Evolutionary conservation across 1,140 invertebrate species (phyloP).

Genomic region (Physella acuta): DNA sequence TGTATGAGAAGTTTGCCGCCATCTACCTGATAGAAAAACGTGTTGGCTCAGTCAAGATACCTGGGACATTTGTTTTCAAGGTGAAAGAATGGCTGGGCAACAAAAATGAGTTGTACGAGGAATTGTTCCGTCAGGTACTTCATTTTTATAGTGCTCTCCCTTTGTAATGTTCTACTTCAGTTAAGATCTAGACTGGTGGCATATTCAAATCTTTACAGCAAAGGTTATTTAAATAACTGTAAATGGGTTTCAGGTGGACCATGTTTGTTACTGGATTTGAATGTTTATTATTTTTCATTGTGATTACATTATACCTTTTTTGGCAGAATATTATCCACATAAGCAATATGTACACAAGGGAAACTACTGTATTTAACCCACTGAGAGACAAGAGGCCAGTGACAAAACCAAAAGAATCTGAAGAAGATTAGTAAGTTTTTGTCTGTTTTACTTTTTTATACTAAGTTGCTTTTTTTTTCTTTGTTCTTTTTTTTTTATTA

Average conservation of each 20-base stretch:
- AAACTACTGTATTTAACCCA: slow-evolving; percentile 59
- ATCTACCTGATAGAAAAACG: slow-evolving; percentile 39
- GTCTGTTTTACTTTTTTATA: neutral
- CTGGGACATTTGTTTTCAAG: slow-evolving; percentile 42
- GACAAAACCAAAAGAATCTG: slow-evolving; percentile 41
- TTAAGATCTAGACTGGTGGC: too few species aligned
- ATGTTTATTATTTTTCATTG: neutral
- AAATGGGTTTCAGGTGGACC: neutral
- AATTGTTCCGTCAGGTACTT: slow-evolving; percentile 42
- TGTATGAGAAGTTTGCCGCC: slow-evolving; percentile 37
- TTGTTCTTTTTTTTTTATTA: too few species aligned
- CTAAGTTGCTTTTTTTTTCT: neutral
- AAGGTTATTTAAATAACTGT: too few species aligned
- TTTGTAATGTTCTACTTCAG: too few species aligned
- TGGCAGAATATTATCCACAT: slow-evolving; percentile 53
- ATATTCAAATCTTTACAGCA: too few species aligned
- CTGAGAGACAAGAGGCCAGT: slow-evolving; percentile 57
- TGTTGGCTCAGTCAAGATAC: slow-evolving; percentile 36
- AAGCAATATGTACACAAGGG: slow-evolving; percentile 52
- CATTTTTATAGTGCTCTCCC: too few species aligned
- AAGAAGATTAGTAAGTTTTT: slow-evolving; percentile 46
- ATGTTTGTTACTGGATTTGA: neutral
- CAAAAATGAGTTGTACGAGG: slow-evolving; percentile 29
- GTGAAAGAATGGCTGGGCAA: slow-evolving; percentile 50
- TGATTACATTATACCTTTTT: neutral